These are phyloP conservation scores for Xenops minutus DNA, from an alignment of 2,797 vertebrate genomes.

Conservation along the genomic window DNA sequence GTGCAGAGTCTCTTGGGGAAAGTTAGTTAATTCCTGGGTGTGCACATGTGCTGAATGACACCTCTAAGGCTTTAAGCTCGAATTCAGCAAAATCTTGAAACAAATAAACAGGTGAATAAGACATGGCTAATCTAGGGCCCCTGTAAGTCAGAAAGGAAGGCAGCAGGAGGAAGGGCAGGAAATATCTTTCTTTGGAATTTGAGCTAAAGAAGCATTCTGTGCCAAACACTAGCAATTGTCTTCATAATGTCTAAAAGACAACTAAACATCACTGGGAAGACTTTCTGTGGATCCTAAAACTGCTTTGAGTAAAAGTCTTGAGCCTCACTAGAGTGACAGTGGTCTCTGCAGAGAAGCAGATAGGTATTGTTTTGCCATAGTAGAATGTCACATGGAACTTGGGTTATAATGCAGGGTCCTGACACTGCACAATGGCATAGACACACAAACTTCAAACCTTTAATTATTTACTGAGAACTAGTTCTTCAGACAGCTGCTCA, in stretches of 20 bases:
- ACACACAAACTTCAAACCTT: background rate
- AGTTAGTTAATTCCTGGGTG: background rate
- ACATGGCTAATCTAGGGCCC: background rate
- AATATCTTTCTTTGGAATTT: background rate
- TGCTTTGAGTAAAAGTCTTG: background rate
- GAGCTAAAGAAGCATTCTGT: background rate
- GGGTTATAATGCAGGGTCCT: background rate
- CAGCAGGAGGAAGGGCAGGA: background rate
- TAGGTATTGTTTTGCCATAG: background rate
- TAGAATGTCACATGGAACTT: background rate
- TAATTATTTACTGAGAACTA: background rate
- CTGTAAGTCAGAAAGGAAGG: background rate
- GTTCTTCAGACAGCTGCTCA: background rate
- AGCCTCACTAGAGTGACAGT: background rate
- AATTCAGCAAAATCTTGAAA: background rate
- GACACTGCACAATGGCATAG: background rate
- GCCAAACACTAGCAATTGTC: background rate
- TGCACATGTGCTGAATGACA: background rate
- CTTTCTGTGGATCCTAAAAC: background rate
- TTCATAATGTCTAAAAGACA: background rate
- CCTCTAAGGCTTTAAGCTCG: accelerated
- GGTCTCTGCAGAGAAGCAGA: background rate
- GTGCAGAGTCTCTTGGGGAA: background rate
- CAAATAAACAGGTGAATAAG: background rate
- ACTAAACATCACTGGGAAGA: background rate